phyloP scores from a whole-genome alignment of 2,888 invertebrate genomes.

The Cheilosia vernalis region DNA sequence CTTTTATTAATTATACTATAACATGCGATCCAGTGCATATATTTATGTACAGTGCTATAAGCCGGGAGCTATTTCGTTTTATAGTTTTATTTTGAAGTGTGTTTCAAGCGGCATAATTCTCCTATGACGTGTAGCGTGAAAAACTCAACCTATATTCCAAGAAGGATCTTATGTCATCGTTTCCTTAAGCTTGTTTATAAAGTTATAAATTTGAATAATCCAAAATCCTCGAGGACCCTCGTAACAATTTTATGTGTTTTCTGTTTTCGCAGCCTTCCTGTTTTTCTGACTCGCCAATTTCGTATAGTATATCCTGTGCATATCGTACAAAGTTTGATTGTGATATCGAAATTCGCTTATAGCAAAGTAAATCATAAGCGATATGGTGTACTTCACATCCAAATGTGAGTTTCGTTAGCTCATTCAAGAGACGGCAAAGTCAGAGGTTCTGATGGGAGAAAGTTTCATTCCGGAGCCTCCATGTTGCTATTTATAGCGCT shows the following conservation, averaged over 20 bases:
- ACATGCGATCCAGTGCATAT: constrained; percentile 54
- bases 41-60: neutral
- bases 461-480: too few species aligned
- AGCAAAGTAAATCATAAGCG: neutral
- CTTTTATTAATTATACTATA: constrained; percentile 65
- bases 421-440: too few species aligned
- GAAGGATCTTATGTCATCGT: constrained; percentile 44
- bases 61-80: constrained; percentile 22
- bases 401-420: too few species aligned
- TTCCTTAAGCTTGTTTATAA: constrained; percentile 56
- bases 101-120: too few species aligned
- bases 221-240: constrained; percentile 64
- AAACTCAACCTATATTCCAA: constrained; percentile 5
- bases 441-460: too few species aligned
- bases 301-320: neutral
- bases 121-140: too few species aligned
- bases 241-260: constrained; percentile 66
- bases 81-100: constrained; percentile 32
- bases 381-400: too few species aligned
- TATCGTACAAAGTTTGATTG: too few species aligned
- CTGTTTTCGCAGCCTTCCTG: constrained; percentile 27
- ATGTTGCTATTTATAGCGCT: too few species aligned
- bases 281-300: constrained; percentile 55
- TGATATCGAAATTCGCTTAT: neutral
- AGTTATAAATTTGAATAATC: constrained; percentile 65